Conservation (phyloP, 1,140 invertebrate genomes). For the Bicyclus anynana region DNA sequence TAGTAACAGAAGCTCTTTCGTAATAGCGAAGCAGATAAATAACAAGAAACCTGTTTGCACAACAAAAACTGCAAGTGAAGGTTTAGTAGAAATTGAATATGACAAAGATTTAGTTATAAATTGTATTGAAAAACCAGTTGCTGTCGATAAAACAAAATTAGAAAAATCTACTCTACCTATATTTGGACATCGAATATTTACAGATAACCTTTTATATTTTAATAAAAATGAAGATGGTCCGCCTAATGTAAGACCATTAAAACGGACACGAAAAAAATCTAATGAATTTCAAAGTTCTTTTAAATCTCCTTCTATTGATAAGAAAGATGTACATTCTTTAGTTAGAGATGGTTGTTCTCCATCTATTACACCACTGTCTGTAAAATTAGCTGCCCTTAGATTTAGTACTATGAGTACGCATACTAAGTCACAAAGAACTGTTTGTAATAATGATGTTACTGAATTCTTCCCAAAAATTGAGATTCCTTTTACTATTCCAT, state of each 20-base stretch:
- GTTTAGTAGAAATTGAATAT: conserved; percentile 67
- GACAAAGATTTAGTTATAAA: conserved; percentile 62
- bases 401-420: conserved; percentile 69
- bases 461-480: conserved; percentile 66
- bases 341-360: conserved; percentile 66
- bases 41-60: conserved; percentile 48
- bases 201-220: conserved; percentile 65
- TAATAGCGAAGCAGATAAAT: conserved; percentile 29
- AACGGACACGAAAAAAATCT: conserved; percentile 68
- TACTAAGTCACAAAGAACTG: conserved; percentile 49
- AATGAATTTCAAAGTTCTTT: conserved; percentile 70
- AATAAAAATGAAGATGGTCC: conserved; percentile 52
- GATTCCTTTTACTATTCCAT: conserved; percentile 53
- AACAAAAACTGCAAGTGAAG: conserved; percentile 52
- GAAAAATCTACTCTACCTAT: conserved; percentile 66
- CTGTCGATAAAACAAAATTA: conserved; percentile 34
- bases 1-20: conserved; percentile 43
- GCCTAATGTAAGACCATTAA: conserved; percentile 54
- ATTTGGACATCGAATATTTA: conserved; percentile 65
- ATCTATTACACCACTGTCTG: conserved; percentile 61
- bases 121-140: conserved; percentile 61
- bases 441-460: conserved; percentile 42
- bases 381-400: conserved; percentile 62
- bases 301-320: conserved; percentile 66
- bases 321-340: conserved; percentile 58